phyloP scores from a whole-genome alignment of 2,888 invertebrate genomes.

The Protophormia terraenovae region DNA sequence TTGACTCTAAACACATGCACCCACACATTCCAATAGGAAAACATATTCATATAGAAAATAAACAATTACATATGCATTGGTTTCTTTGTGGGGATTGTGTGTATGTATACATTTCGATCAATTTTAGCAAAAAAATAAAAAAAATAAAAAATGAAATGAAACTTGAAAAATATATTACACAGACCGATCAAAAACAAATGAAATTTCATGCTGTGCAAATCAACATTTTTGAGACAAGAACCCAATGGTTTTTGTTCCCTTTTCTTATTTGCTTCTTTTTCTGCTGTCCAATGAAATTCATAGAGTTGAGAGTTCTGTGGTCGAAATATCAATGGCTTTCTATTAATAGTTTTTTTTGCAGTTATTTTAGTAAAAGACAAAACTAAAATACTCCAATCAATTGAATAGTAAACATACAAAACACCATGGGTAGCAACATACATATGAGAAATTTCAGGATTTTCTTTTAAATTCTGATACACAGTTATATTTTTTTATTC shows the following conservation, averaged over 20 bases:
- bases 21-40: not conserved
- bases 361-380: not conserved
- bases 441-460: too few relatives aligned
- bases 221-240: constrained; percentile 12
- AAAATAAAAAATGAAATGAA: not conserved
- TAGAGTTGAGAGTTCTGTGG: not conserved
- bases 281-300: not conserved
- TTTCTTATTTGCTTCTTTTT: not conserved
- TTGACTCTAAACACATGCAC: not conserved
- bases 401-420: too few relatives aligned
- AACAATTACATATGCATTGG: too few relatives aligned
- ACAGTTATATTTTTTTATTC: too few relatives aligned
- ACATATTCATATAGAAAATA: not conserved
- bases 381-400: not conserved
- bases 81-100: not conserved
- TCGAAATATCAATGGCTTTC: not conserved
- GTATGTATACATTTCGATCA: not conserved
- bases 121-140: too few relatives aligned
- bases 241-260: not conserved
- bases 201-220: constrained; percentile 33
- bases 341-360: not conserved
- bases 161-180: not conserved
- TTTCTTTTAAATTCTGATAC: too few relatives aligned
- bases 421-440: not conserved
- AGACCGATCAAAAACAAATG: constrained; percentile 34